phyloP scores from a whole-genome alignment of 2,888 invertebrate species.

The Clitarchus hookeri region DNA sequence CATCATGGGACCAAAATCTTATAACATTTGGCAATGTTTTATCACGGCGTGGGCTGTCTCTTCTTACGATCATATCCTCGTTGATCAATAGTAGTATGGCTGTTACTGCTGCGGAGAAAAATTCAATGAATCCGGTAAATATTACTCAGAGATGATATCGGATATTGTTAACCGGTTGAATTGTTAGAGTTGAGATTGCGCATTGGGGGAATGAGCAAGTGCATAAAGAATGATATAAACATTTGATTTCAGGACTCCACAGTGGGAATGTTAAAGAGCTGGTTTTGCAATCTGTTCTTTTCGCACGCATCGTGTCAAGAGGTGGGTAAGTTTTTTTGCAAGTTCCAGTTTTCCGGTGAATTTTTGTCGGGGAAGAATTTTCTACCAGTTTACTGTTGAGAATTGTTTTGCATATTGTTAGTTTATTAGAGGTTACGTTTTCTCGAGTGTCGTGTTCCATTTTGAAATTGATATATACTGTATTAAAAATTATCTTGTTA shows the following conservation, averaged over 20 bases:
- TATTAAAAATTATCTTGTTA: too few relatives aligned
- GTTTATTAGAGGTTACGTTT: too few relatives aligned
- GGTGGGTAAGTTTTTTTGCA: constrained; percentile 68
- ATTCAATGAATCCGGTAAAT: neutral
- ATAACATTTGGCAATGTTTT: neutral
- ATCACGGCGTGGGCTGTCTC: neutral
- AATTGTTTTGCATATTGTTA: too few relatives aligned
- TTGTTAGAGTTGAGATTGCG: neutral
- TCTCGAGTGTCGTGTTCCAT: too few relatives aligned
- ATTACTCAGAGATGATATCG: neutral
- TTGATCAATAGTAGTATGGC: neutral
- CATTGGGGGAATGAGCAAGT: neutral
- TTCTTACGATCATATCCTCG: neutral
- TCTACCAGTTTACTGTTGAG: too few relatives aligned
- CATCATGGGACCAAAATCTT: too few relatives aligned
- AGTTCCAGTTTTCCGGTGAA: neutral
- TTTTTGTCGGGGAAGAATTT: too few relatives aligned
- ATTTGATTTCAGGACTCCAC: constrained; percentile 48
- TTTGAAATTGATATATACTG: too few relatives aligned
- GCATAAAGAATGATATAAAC: neutral
- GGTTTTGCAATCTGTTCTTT: constrained; percentile 64
- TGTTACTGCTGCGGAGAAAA: neutral
- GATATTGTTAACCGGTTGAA: too few relatives aligned
- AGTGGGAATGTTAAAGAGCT: constrained; percentile 67
- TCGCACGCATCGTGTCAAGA: constrained; percentile 73